Evolutionary conservation across 2,888 invertebrate species (phyloP), one percentile per base, ranked within the genome.

Genomic region (Orchestes rusci): DNA sequence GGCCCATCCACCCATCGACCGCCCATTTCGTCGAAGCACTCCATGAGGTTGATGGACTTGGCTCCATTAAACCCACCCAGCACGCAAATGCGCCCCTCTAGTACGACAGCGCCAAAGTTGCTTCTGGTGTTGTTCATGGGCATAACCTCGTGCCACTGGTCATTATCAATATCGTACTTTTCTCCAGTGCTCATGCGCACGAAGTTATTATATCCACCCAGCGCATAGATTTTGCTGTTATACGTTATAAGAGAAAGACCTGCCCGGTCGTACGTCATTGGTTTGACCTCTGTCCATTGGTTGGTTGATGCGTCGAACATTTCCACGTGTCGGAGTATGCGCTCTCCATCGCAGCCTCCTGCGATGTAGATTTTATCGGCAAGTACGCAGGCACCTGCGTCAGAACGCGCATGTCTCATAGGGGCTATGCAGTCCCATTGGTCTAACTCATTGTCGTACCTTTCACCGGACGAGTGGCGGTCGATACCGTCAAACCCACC

Each of bases 1-100:
- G 83, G 76, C 0, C 81, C 82, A 55, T 75, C 75, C 66, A 71
- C 74, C 83, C 82, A 83, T 60, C 75, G 73, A 56, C 79, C 74
- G 4, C 63, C 61, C 39, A 64, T 65, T 17, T 60, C 53, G 58
- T 88, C 84, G 65, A 82, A 89, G 61, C 81, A 84, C 64, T 90
- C 90, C 50, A 88, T 87, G 60, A 75, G 77, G 16, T 80, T 75
- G 35, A 84, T 79, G 1, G 84, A 84, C 5, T 79, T 78, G 1
- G 77, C 75, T 48, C 87, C 88, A 63, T 88, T 83, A 65, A 86
- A 90, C 16, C 89, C 90, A 34, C 90, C 90, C 47, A 89, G 83
- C 17, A 82, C 87, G 62, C 82, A 86, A 48, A 91, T 80, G 72
- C 76, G 76, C 53, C 81, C 81, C 52, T 88, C 86, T 38, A 88